These are phyloP conservation scores for Thymelicus sylvestris DNA, from an alignment of 2,888 invertebrate genomes.

Conservation along the genomic window DNA sequence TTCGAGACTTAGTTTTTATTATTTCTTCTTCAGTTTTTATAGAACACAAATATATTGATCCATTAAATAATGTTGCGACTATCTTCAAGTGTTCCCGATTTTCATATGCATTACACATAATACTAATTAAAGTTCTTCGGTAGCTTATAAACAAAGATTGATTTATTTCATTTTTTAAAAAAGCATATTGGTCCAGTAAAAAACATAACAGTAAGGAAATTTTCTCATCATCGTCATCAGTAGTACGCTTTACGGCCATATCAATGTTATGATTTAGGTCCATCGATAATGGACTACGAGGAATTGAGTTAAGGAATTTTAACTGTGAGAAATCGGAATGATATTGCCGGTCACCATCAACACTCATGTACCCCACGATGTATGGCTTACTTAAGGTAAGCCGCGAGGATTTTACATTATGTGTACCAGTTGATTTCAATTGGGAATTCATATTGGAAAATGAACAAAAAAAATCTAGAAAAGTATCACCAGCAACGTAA, in stretches of 20 bases:
- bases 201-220: slow-evolving; percentile 51
- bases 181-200: slow-evolving; percentile 45
- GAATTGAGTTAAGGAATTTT: slow-evolving; percentile 50
- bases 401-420: not conserved
- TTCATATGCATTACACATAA: slow-evolving; percentile 51
- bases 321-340: slow-evolving; percentile 51
- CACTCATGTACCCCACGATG: slow-evolving; percentile 54
- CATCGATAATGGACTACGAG: slow-evolving; percentile 41
- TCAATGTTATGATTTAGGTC: slow-evolving; percentile 53
- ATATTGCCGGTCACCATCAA: slow-evolving; percentile 51
- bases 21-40: slow-evolving; percentile 46
- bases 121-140: slow-evolving; percentile 53
- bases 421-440: not conserved
- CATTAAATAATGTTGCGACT: slow-evolving; percentile 49
- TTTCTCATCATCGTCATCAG: slow-evolving; percentile 52
- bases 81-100: slow-evolving; percentile 44
- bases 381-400: slow-evolving; percentile 36
- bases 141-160: slow-evolving; percentile 49
- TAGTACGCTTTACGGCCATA: slow-evolving; percentile 51
- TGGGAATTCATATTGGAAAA: not conserved
- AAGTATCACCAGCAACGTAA: too few species aligned
- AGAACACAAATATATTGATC: slow-evolving; percentile 53
- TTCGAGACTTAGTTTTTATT: slow-evolving; percentile 39
- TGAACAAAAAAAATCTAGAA: too few species aligned
- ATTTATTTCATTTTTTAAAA: slow-evolving; percentile 38